Base-by-base conservation (phyloP, 2,888 invertebrate genomes). In the Meloe dianella region DNA sequence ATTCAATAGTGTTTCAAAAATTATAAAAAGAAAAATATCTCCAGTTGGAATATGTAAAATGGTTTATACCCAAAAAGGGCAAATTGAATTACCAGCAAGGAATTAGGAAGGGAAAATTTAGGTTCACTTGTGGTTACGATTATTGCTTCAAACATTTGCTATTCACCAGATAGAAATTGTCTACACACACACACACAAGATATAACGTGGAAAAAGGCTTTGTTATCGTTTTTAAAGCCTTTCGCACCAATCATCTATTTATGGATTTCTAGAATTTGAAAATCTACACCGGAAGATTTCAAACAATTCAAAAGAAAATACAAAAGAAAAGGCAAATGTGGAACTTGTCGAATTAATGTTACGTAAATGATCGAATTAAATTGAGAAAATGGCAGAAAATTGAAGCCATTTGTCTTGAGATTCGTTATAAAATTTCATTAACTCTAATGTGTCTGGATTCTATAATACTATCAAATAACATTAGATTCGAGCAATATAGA, bases 41-140 rank as follows among this genome's bases (percentile, higher is more conserved):
- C n/a, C n/a, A n/a, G n/a, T n/a, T n/a, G n/a, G n/a, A n/a, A n/a
- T n/a, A n/a, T n/a, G n/a, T n/a, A n/a, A n/a, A n/a, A n/a, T n/a
- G n/a, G n/a, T n/a, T n/a, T n/a, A 27, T 32, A 32, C 10, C 7
- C 32, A 35, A 12, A 71, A 75, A 75, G 71, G 74, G 74, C 70
- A 74, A 75, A 74, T 74, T 75, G 73, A 75, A 75, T 74, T 74
- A 73, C 72, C n/a, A 65, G 69, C 70, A 70, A 68, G 68, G 73
- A 74, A 75, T 73, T 76, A 75, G 73, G 67, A 68, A 54, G 38
- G 61, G 66, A 61, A 67, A 58, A 61, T 65, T 62, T 66, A 66
- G 71, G 64, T 61, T 69, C 71, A 71, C 67, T 73, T 73, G 72
- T 69, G 76, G 73, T 76, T 73, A 71, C 72, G 71, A 70, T 74